Conservation (phyloP, 64 coral and sea anemone genomes). For the Stichodactyla mertensii region DNA sequence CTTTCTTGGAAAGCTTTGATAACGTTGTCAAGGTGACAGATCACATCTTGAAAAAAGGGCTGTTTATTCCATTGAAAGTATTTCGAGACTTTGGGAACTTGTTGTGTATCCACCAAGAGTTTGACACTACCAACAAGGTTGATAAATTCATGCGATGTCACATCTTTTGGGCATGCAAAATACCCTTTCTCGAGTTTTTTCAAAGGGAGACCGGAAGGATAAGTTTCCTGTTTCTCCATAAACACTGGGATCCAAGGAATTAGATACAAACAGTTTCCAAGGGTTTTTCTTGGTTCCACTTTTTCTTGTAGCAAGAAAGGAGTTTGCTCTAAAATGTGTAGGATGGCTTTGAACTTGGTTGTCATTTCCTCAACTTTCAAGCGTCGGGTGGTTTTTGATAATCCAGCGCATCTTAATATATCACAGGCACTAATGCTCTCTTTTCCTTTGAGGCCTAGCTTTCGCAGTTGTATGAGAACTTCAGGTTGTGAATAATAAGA, state of each 20-base stretch:
- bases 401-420: constrained; percentile 31
- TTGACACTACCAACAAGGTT: constrained; percentile 54
- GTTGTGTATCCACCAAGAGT: constrained; percentile 19
- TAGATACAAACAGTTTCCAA: neutral
- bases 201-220: constrained; percentile 23
- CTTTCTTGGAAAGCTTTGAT: constrained; percentile 6
- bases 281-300: neutral
- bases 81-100: neutral
- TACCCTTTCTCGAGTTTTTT: neutral
- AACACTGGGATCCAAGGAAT: constrained; percentile 49
- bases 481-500: neutral
- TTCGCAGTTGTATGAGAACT: neutral
- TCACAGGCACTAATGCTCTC: constrained; percentile 37
- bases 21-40: constrained; percentile 44
- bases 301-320: constrained; percentile 18
- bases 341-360: constrained; percentile 58
- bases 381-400: neutral
- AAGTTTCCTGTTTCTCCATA: constrained; percentile 22
- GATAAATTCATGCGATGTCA: constrained; percentile 16
- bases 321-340: constrained; percentile 31
- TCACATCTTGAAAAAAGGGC: constrained; percentile 43
- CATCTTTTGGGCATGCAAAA: constrained; percentile 41
- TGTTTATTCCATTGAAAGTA: constrained; percentile 45
- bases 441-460: constrained; percentile 30
- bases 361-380: neutral